Evolutionary conservation across 2,888 invertebrate species (phyloP).

Genomic region (Synanthedon formicaeformis): DNA sequence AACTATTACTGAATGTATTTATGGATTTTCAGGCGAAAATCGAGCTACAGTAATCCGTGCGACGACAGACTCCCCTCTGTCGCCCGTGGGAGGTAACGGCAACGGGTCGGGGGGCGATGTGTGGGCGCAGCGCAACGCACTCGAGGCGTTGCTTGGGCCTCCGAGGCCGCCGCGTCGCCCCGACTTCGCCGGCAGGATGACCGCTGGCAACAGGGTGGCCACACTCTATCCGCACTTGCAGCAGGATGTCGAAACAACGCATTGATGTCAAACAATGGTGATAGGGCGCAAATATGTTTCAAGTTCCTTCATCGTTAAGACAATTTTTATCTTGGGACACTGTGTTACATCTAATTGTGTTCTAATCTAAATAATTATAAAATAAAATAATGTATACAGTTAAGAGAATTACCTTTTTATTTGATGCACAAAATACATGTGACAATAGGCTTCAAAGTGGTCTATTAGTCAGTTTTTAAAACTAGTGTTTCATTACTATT

Average conservation of each 20-base stretch:
- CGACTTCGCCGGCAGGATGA: slow-evolving; percentile 77
- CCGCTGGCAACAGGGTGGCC: slow-evolving; percentile 73
- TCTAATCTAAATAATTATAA: too few relatives aligned
- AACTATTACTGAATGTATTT: not conserved
- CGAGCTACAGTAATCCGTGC: slow-evolving; percentile 71
- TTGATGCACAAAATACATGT: too few relatives aligned
- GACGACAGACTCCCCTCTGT: slow-evolving; percentile 88
- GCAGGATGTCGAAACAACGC: slow-evolving; percentile 46
- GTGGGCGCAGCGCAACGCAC: slow-evolving; percentile 59
- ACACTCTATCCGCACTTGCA: slow-evolving; percentile 80
- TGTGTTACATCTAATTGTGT: too few relatives aligned
- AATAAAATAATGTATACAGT: too few relatives aligned
- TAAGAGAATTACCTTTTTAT: too few relatives aligned
- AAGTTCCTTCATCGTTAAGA: too few relatives aligned
- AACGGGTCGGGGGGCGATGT: slow-evolving; percentile 28
- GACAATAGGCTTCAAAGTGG: too few relatives aligned
- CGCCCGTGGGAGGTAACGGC: slow-evolving; percentile 75
- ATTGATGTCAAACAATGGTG: slow-evolving; percentile 13
- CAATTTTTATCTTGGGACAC: too few relatives aligned
- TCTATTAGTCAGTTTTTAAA: too few relatives aligned
- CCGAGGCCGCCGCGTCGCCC: slow-evolving; percentile 63
- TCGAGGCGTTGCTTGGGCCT: slow-evolving; percentile 66
- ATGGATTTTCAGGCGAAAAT: slow-evolving; percentile 37
- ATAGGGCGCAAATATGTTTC: too few relatives aligned
- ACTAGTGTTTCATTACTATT: too few relatives aligned